phyloP scores from a whole-genome alignment of 2,888 invertebrate genomes.

The Stomorhina lunata region DNA sequence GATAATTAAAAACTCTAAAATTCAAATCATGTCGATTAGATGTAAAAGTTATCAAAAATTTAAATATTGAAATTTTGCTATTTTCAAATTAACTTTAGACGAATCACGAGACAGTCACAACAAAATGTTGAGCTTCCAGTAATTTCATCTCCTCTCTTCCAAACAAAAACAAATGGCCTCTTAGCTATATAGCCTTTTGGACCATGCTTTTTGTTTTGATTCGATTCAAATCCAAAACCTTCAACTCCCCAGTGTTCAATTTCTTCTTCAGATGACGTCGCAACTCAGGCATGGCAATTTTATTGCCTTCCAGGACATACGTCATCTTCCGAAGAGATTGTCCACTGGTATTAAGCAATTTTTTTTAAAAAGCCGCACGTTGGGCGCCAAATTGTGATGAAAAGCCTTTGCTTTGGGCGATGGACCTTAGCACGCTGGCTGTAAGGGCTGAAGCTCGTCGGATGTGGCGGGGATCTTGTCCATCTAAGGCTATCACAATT shows the following conservation, averaged over 20 bases:
- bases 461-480: no score
- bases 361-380: no score
- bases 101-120: neutral
- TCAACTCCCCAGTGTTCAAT: neutral
- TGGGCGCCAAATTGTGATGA: no score
- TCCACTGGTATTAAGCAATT: neutral
- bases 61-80: no score
- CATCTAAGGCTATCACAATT: no score
- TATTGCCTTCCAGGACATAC: neutral
- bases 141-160: neutral
- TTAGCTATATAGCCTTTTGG: neutral
- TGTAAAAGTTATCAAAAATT: no score
- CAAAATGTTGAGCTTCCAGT: neutral
- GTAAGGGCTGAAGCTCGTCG: no score
- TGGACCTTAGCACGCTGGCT: no score
- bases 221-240: neutral
- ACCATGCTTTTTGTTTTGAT: neutral
- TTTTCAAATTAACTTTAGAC: neutral
- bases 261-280: neutral
- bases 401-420: no score
- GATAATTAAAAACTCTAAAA: no score
- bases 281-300: neutral
- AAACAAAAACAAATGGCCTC: neutral
- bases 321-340: neutral
- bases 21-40: no score